Conservation (phyloP, 2,888 invertebrate genomes). For the Lithophane semibrunnea region DNA sequence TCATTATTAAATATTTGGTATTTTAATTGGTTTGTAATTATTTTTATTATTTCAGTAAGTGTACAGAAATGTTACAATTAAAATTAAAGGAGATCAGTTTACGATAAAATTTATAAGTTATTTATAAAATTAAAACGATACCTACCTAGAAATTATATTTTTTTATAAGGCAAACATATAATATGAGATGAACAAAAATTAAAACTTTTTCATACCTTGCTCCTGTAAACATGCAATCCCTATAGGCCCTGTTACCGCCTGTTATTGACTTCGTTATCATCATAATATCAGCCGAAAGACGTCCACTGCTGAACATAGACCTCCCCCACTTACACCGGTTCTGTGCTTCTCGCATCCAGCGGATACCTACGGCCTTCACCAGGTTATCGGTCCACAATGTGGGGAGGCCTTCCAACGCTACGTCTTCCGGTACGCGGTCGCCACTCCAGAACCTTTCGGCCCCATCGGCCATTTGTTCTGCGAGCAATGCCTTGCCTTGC, state of each 20-base stretch:
- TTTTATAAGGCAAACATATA: background rate
- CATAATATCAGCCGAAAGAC: too few relatives aligned
- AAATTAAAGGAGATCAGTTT: background rate
- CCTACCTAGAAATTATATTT: background rate
- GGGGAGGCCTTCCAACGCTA: too few relatives aligned
- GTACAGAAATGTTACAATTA: background rate
- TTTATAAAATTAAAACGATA: background rate
- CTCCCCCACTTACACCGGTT: too few relatives aligned
- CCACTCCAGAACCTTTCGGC: too few relatives aligned
- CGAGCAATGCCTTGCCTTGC: too few relatives aligned
- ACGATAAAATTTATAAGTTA: background rate
- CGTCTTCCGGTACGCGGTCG: too few relatives aligned
- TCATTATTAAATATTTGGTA: conserved; percentile 24
- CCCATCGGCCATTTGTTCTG: too few relatives aligned
- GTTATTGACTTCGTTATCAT: background rate
- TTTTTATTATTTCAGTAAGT: conserved; percentile 5
- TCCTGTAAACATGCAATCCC: background rate
- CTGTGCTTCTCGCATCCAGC: too few relatives aligned
- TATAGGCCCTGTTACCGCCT: background rate
- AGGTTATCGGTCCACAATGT: too few relatives aligned
- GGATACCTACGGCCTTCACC: too few relatives aligned
- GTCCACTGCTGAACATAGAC: too few relatives aligned
- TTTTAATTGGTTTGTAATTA: conserved; percentile 50
- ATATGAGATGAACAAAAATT: background rate
- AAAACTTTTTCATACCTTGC: background rate